Base-by-base conservation (phyloP, 2,888 invertebrate species). In the Drosophila bunnanda region DNA sequence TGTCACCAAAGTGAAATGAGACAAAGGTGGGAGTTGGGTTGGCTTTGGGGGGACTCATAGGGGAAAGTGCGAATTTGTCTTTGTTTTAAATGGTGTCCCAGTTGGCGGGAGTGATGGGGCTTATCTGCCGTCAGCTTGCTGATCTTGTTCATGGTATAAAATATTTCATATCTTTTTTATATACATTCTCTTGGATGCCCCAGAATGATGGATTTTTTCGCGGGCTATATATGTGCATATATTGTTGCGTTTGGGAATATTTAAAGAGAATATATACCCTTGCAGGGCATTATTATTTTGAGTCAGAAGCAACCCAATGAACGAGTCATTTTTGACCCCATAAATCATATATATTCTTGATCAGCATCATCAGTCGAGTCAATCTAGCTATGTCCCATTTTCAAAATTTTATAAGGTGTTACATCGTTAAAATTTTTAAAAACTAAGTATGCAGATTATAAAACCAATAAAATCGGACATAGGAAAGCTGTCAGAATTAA, bases 31-130 rank as follows among this genome's bases (percentile, higher is more conserved):
- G 32, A 50, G 34, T 3, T 25, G 12, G 20, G 12, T n/a, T 7
- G 36, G 4, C 25, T 43, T 58, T 1, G 32, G 1, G 32, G 58
- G 32, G 4, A 20, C 17, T 25, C 22, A 48, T 28, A 25, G 65
- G 41, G 65, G 48, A 65, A 65, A 64, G 64, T 64, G 64, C 65
- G 64, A 65, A 64, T 64, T 65, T 65, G 64, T 64, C 64, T 65
- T 65, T 65, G 64, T 65, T 65, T 65, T 65, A 65, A 65, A 65
- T 64, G 41, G 41, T 43, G 50, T 34, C 64, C 39, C 64, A 41
- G 64, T 65, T 50, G 48, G 41, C 7, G 10, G 28, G 59, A 60
- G 58, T 65, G 48, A 48, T 64, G 48, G 32, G 38, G 32, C 39
- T 43, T 65, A 64, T 65, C 38, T 65, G 39, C 64, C n/a, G 38